A percentile compares a stretch with the other conserved stretches of the same genome.
phyloP scores from a whole-genome alignment of 2,888 invertebrate species.

The Bombylius major region DNA sequence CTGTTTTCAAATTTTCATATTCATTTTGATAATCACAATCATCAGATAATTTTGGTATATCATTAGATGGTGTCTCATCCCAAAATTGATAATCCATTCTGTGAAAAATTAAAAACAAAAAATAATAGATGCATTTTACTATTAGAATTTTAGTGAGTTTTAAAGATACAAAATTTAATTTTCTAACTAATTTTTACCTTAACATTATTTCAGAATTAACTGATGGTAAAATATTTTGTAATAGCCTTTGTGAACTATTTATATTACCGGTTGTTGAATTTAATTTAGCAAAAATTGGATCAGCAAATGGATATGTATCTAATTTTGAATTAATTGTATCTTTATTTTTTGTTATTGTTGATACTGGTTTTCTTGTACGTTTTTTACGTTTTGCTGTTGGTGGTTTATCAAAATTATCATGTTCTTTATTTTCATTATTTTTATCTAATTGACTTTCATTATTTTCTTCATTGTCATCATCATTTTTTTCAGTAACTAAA shows the following conservation, averaged over 20 bases:
- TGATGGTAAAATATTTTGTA: conserved; percentile 46
- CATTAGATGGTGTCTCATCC: conserved; percentile 23
- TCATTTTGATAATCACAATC: conserved; percentile 2
- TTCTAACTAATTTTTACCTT: conserved; percentile 8
- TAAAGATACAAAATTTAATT: no score
- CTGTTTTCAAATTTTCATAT: conserved; percentile 9
- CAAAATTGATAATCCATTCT: conserved; percentile 27
- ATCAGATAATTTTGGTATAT: conserved; percentile 2
- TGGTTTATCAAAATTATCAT: not conserved
- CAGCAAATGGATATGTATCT: conserved; percentile 37
- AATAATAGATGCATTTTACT: no score
- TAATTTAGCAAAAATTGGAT: conserved; percentile 48
- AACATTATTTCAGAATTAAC: conserved; percentile 35
- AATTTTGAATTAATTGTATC: conserved; percentile 32
- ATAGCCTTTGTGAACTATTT: conserved; percentile 46
- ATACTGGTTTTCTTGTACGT: conserved; percentile 22
- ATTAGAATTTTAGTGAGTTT: not conserved
- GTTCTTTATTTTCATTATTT: conserved; percentile 7
- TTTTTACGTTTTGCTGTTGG: conserved; percentile 24
- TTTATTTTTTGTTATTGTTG: conserved; percentile 34
- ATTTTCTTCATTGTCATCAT: conserved; percentile 13
- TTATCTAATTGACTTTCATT: conserved; percentile 3
- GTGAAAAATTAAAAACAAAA: not conserved
- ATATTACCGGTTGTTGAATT: conserved; percentile 48
- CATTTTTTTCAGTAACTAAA: conserved; percentile 6